Evolutionary conservation across 2,888 invertebrate species (phyloP).

Genomic region (Clanis bilineata): DNA sequence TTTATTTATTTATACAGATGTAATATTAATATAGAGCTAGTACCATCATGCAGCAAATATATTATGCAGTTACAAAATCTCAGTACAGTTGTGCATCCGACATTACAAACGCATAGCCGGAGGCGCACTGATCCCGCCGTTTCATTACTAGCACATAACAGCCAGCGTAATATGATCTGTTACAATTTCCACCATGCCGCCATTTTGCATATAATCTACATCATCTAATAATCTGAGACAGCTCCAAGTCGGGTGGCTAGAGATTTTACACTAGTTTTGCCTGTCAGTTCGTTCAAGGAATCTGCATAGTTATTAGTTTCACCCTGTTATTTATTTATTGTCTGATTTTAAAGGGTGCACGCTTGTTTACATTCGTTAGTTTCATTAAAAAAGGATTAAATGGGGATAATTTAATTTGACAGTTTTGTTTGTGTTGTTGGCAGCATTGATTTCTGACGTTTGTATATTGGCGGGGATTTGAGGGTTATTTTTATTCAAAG

Average conservation of each 20-base stretch:
- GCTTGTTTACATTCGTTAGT: constrained; percentile 16
- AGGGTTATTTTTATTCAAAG: background rate
- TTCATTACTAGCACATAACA: constrained; percentile 43
- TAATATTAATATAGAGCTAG: too few relatives aligned
- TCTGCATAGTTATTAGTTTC: constrained; percentile 67
- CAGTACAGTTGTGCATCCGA: constrained; percentile 18
- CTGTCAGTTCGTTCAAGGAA: constrained; percentile 55
- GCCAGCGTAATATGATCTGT: constrained; percentile 12
- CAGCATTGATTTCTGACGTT: background rate
- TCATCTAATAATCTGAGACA: constrained; percentile 13
- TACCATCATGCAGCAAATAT: background rate
- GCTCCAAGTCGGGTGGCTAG: constrained; percentile 16
- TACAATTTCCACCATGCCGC: constrained; percentile 1
- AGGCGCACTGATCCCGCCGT: constrained; percentile 52
- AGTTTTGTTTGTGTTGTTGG: background rate
- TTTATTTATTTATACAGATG: too few relatives aligned
- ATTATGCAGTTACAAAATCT: background rate
- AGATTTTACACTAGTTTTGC: constrained; percentile 43
- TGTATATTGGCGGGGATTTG: background rate
- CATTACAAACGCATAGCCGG: constrained; percentile 35
- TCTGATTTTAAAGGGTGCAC: constrained; percentile 28
- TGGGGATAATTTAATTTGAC: background rate
- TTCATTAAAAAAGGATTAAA: constrained; percentile 22
- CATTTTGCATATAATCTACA: constrained; percentile 7
- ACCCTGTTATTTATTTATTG: constrained; percentile 52